Base-by-base conservation (phyloP, 1,140 invertebrate genomes). In the Planococcus citri region DNA sequence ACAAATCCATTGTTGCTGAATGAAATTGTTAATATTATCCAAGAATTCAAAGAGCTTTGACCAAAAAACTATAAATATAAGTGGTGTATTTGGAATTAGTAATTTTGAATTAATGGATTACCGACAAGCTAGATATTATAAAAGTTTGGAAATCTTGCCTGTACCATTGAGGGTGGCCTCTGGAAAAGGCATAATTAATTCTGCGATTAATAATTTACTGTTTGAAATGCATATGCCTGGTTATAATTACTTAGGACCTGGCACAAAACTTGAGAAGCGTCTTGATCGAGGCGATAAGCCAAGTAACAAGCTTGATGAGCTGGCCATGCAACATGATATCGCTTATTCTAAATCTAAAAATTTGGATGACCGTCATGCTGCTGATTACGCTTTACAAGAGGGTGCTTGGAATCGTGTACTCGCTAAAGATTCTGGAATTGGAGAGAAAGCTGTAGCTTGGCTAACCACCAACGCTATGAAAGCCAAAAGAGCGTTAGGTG, bases 251-350 rank as follows among this genome's bases (percentile, higher is more conserved):
- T 80, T 79, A 70, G 79, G 78, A 3, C n/a, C n/a, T n/a, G n/a
- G n/a, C n/a, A n/a, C n/a, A n/a, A n/a, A n/a, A n/a, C n/a, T n/a
- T n/a, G n/a, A 78, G 78, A 25, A 78, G 78, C 73, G 79, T 68
- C 74, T 81, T 73, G 38, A 27, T 1, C 20, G 27, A 58, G 71
- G 67, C 25, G 73, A 77, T 72, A 33, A 41, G 37, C 76, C 78
- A 29, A 76, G 81, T 22, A 82, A 82, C 75, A 71, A 68, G 37
- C 74, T 82, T 27, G 79, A 82, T 73, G 37, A 73, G 68, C 74
- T 77, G 14, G 80, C 79, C 69, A 78, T 77, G 73, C 64, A 76
- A 20, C 81, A 82, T 71, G 78, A 81, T 75, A 79, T 82, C 67
- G 74, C 75, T 8, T 81, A 81, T 73, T 73, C 73, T 0, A 71